Percentiles rank a stretch among this genome's conserved stretches.
phyloP scores from a whole-genome alignment of 92 coral and sea anemone species.

The Phenganax marumi region DNA sequence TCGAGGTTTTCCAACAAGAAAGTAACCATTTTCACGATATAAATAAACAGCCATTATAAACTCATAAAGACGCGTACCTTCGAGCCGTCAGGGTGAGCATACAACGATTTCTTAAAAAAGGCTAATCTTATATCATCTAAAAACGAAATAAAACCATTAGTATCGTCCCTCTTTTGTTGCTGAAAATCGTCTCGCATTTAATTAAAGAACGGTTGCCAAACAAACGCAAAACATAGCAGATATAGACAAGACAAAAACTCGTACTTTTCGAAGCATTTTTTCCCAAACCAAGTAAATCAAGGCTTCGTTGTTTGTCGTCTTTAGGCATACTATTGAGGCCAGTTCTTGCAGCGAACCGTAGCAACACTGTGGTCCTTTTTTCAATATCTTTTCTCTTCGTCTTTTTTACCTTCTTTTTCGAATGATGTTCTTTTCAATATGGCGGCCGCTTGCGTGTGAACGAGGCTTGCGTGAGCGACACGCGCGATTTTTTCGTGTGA shows the following conservation, averaged over 20 bases:
- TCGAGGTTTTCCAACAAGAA: neutral
- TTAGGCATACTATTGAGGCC: slow-evolving; percentile 82
- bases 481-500: slow-evolving; percentile 1
- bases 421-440: slow-evolving; percentile 29
- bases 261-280: slow-evolving; percentile 79
- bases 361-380: slow-evolving; percentile 1
- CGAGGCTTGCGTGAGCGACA: slow-evolving; percentile 39
- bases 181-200: neutral
- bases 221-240: neutral
- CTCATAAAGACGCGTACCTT: neutral
- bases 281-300: slow-evolving; percentile 84
- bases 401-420: slow-evolving; percentile 17
- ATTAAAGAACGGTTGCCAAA: neutral
- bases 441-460: slow-evolving; percentile 38
- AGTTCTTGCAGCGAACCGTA: slow-evolving; percentile 21
- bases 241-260: slow-evolving; percentile 31
- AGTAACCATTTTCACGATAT: neutral
- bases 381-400: neutral
- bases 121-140: slow-evolving; percentile 41
- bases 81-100: slow-evolving; percentile 9
- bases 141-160: slow-evolving; percentile 24
- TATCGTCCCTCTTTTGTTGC: neutral
- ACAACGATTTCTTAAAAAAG: slow-evolving; percentile 31
- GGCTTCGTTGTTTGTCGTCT: slow-evolving; percentile 87
- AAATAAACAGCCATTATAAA: neutral